phyloP scores from a whole-genome alignment of 1,140 invertebrate genomes.

The Macrobrachium rosenbergii region DNA sequence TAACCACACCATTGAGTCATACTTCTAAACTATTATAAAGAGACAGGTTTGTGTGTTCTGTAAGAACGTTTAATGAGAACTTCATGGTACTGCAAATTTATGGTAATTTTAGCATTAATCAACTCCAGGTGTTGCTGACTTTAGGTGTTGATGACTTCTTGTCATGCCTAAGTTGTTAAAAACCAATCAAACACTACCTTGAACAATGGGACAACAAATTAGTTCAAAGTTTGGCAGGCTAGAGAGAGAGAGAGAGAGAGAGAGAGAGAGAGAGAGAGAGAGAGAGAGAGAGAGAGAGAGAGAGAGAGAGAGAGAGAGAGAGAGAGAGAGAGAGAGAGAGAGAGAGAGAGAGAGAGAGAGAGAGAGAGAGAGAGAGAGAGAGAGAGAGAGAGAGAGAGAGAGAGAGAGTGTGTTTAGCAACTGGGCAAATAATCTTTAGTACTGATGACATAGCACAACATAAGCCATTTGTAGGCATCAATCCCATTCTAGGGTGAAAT shows the following conservation, averaged over 20 bases:
- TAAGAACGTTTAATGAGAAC: no score
- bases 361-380: constrained; percentile 24
- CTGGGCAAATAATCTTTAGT: background rate
- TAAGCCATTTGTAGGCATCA: background rate
- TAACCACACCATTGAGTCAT: no score
- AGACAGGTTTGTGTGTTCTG: no score
- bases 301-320: constrained; percentile 1
- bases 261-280: constrained; percentile 24
- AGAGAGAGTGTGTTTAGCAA: no score
- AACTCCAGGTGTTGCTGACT: no score
- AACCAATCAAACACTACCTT: no score
- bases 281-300: constrained; percentile 9
- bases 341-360: constrained; percentile 5
- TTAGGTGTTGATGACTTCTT: no score
- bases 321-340: constrained; percentile 24
- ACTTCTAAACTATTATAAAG: no score
- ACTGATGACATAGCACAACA: background rate
- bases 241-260: constrained; percentile 9
- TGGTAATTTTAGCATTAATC: no score
- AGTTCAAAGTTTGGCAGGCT: no score
- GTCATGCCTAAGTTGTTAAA: no score
- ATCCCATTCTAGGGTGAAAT: background rate
- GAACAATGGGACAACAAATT: background rate
- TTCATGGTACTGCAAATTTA: no score
- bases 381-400: constrained; percentile 14